Base-by-base conservation (phyloP, 2,797 vertebrate species). In the Galaxias olidus region DNA sequence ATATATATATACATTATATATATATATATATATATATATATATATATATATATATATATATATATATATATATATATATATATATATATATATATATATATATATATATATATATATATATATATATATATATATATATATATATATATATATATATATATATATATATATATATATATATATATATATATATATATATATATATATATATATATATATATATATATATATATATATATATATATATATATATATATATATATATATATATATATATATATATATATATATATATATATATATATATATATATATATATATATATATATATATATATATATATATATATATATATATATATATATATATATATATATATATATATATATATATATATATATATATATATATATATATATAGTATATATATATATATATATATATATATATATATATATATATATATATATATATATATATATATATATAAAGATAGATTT, bases 201-300 rank as follows among this genome's bases (percentile, higher is more conserved):
- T 59, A 52, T 62, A 48, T 77, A 70, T 67, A 69, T 65, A 73
- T 71, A 30, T 2, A 30, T 2, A 30, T 2, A 30, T 30, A 5
- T 53, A 11, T 53, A 17, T 43, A 46, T 68, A 56, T 71, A 71
- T 69, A 76, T 74, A 69, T 59, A 52, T 62, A 48, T 77, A 70
- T 67, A 69, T 65, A 73, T 71, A 30, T 2, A 30, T 2, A 30
- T 2, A 30, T 30, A 5, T 53, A 11, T 53, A 17, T 43, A 46
- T 68, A 56, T 71, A 71, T 69, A 76, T 74, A 69, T 59, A 52
- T 62, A 48, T 77, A 70, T 67, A 69, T 65, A 73, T 71, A 30
- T 2, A 30, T 2, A 30, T 2, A 30, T 30, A 5, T 53, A 11
- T 53, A 17, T 43, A 46, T 68, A 56, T 71, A 71, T 69, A 76